A percentile compares a stretch with the other conserved stretches of the same genome.
phyloP scores from a whole-genome alignment of 2,888 invertebrate species.

The Teinopalpus imperialis region DNA sequence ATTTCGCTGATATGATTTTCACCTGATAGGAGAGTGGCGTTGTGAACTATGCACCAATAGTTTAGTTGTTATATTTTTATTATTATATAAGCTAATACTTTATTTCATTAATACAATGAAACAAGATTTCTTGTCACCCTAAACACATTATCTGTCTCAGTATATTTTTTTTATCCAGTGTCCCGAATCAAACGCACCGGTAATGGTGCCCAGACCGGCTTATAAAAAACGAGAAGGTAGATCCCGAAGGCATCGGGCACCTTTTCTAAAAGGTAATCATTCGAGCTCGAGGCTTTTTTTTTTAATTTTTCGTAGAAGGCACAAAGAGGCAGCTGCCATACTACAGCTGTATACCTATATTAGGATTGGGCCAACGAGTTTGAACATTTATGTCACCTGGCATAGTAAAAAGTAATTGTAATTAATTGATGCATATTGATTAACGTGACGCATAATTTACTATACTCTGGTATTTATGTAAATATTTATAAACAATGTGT shows the following conservation, averaged over 20 bases:
- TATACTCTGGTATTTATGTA: too few relatives aligned
- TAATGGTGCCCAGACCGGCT: constrained; percentile 55
- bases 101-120: constrained; percentile 31
- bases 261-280: constrained; percentile 73
- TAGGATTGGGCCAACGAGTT: constrained; percentile 38
- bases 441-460: constrained; percentile 1
- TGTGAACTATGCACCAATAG: too few relatives aligned
- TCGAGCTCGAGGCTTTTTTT: constrained; percentile 44
- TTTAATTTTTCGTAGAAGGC: constrained; percentile 61
- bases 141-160: constrained; percentile 42
- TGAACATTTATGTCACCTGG: constrained; percentile 47
- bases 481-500: too few relatives aligned
- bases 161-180: constrained; percentile 46
- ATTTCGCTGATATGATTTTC: too few relatives aligned
- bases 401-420: constrained; percentile 15
- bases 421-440: constrained; percentile 4
- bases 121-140: constrained; percentile 47
- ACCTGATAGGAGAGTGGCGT: too few relatives aligned
- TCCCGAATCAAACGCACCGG: constrained; percentile 60
- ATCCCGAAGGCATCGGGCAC: constrained; percentile 55
- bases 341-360: constrained; percentile 51
- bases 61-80: too few relatives aligned
- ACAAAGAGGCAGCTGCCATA: constrained; percentile 71
- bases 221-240: constrained; percentile 58
- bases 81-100: too few relatives aligned